Conservation (phyloP, 2,797 vertebrate genomes). For the Coilia nasus region DNA sequence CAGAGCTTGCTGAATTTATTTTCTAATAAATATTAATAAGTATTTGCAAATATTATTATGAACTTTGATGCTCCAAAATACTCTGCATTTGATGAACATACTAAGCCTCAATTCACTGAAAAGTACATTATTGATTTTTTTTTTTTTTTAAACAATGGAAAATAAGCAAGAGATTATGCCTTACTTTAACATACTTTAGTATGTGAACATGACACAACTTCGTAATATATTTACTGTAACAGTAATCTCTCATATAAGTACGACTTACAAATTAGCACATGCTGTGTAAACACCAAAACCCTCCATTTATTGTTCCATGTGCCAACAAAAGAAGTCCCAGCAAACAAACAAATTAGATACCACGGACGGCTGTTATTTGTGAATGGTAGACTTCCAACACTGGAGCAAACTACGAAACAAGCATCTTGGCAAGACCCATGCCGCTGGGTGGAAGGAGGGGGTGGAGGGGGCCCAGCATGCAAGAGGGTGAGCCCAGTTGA, state of each 20-base stretch:
- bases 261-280: constrained; percentile 89
- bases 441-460: constrained; percentile 15
- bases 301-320: constrained; percentile 85
- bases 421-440: constrained; percentile 27
- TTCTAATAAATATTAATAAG: constrained; percentile 24
- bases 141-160: not conserved
- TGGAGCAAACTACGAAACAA: constrained; percentile 13
- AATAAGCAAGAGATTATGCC: not conserved
- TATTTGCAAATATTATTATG: constrained; percentile 17
- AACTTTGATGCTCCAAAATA: constrained; percentile 69
- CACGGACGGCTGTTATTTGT: constrained; percentile 36
- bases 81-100: constrained; percentile 61
- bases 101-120: not conserved
- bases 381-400: constrained; percentile 9
- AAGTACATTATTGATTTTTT: not conserved
- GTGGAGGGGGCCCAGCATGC: not conserved
- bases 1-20: constrained; percentile 8
- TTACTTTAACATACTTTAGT: not conserved
- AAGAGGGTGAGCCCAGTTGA: constrained; percentile 31
- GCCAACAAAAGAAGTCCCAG: constrained; percentile 61
- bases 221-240: not conserved
- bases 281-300: constrained; percentile 87
- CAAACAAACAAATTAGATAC: constrained; percentile 50
- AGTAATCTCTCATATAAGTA: not conserved
- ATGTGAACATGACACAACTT: not conserved